Conservation (phyloP, 2,113 vertebrate species). For the Willisornis vidua region DNA sequence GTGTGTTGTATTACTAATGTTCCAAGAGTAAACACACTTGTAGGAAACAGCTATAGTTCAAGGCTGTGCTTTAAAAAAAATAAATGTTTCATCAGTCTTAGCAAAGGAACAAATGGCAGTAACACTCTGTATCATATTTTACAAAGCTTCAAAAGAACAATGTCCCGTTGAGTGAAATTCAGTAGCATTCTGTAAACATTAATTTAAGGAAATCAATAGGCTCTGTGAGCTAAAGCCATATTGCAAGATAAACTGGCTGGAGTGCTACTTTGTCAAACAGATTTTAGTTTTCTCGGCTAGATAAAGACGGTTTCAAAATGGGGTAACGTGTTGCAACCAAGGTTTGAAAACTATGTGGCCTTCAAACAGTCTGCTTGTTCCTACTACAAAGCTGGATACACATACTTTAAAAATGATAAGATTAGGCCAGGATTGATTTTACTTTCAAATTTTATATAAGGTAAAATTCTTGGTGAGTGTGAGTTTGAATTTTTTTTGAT, state of each 20-base stretch:
- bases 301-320: slow-evolving; percentile 90
- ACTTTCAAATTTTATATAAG: slow-evolving; percentile 71
- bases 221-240: slow-evolving; percentile 85
- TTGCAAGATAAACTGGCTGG: slow-evolving; percentile 88
- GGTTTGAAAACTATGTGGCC: slow-evolving; percentile 87
- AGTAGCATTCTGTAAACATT: slow-evolving; percentile 86
- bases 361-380: slow-evolving; percentile 80
- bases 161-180: slow-evolving; percentile 83
- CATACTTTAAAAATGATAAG: slow-evolving; percentile 86
- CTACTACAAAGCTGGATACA: slow-evolving; percentile 84
- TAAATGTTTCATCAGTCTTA: slow-evolving; percentile 75
- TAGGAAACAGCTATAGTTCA: slow-evolving; percentile 79
- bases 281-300: slow-evolving; percentile 86
- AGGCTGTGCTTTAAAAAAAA: slow-evolving; percentile 70
- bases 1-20: slow-evolving; percentile 70
- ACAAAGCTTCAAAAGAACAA: slow-evolving; percentile 85
- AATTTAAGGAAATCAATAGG: slow-evolving; percentile 89
- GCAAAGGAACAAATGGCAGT: slow-evolving; percentile 76
- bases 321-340: slow-evolving; percentile 86
- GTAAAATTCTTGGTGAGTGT: slow-evolving; percentile 51
- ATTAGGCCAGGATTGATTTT: slow-evolving; percentile 68
- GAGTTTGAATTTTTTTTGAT: not conserved
- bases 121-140: slow-evolving; percentile 74
- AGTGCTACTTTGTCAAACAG: slow-evolving; percentile 87
- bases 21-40: slow-evolving; percentile 72